phyloP scores from a whole-genome alignment of 1,140 invertebrate genomes.

The Pristionchus pacificus region DNA sequence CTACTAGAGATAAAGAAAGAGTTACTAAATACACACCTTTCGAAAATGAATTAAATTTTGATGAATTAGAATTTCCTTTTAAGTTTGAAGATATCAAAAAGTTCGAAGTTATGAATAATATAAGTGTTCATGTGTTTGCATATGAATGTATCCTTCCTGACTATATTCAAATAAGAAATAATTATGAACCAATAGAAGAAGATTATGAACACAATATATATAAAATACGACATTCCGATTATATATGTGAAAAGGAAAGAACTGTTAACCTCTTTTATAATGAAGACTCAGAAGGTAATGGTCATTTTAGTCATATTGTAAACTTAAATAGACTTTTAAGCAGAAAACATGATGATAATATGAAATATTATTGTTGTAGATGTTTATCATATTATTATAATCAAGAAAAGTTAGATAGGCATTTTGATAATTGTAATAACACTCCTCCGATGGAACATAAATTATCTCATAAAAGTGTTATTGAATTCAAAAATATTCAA shows the following conservation, averaged over 20 bases:
- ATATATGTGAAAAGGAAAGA: no score
- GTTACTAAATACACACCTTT: conserved; percentile 34
- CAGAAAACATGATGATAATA: conserved; percentile 3
- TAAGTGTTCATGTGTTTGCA: conserved; percentile 28
- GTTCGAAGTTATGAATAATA: conserved; percentile 33
- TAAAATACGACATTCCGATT: no score
- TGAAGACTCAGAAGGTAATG: conserved; percentile 17
- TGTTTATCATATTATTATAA: no score
- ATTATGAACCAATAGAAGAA: no score
- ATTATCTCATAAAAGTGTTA: conserved; percentile 20
- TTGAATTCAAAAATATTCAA: conserved; percentile 30
- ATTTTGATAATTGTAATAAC: no score
- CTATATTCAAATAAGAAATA: no score
- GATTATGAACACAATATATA: no score
- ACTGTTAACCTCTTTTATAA: conserved; percentile 12
- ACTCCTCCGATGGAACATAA: conserved; percentile 27
- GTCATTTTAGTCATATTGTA: conserved; percentile 37
- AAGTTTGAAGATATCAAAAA: conserved; percentile 29
- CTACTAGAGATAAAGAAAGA: conserved; percentile 31
- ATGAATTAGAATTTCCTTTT: conserved; percentile 25
- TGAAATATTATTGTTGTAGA: no score
- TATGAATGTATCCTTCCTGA: no score
- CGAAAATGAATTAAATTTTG: conserved; percentile 37
- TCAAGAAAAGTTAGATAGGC: no score
- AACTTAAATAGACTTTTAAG: conserved; percentile 31